These are phyloP conservation scores for Cantharis nigra DNA, from an alignment of 2,888 invertebrate species.

Conservation along the genomic window DNA sequence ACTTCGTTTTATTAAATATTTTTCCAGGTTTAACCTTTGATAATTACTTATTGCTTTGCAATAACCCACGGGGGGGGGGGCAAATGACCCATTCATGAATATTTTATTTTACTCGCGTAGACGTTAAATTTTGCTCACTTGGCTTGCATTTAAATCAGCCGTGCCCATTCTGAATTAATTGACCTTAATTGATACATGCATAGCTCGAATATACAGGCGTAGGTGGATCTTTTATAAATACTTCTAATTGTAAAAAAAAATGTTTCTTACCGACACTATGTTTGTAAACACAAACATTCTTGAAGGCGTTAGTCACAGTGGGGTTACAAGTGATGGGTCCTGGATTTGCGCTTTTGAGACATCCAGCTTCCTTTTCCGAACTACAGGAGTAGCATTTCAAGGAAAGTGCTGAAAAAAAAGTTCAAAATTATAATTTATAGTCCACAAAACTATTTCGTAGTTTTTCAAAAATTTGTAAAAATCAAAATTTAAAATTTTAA, in stretches of 20 bases:
- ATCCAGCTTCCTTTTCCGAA: neutral
- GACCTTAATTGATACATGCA: neutral
- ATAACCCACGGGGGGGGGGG: neutral
- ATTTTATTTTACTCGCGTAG: neutral
- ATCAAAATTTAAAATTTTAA: neutral
- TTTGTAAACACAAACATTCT: neutral
- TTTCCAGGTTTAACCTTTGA: neutral
- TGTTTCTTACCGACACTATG: neutral
- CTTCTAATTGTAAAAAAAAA: neutral
- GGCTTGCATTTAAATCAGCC: neutral
- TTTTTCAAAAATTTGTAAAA: neutral
- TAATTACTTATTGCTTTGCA: neutral
- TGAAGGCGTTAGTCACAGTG: neutral
- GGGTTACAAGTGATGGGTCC: neutral
- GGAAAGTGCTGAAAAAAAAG: slow-evolving; percentile 2
- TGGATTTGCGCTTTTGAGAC: neutral
- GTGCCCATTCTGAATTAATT: neutral
- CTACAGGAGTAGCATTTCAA: slow-evolving; percentile 7
- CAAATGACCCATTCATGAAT: neutral
- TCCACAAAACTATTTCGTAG: no score
- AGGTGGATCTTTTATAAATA: neutral
- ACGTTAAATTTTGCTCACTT: neutral
- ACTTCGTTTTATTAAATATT: neutral
- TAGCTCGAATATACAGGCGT: neutral
- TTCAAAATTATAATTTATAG: neutral